Evolutionary conservation across 23 tunicate species (phyloP), one percentile per base, ranked within the genome.

Genomic region (Halocynthia aurantium): DNA sequence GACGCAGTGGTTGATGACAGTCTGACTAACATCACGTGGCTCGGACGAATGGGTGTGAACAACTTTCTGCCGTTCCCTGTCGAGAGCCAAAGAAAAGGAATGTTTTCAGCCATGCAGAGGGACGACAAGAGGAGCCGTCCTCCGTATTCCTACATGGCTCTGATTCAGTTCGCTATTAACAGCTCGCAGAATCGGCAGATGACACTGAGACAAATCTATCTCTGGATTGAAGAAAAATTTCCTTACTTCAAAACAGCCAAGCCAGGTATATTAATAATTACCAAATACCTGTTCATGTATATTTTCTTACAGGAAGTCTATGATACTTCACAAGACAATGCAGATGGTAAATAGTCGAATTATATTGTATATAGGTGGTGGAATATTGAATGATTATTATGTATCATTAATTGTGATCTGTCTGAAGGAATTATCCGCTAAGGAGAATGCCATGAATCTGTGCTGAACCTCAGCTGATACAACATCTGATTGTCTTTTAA

Each of bases 71-170:
- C 96, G 8, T 81, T 84, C 7, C 85, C 84, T 12, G 55, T 87
- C 44, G 86, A 87, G 69, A 70, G 73, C 44, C 83, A 87, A 52
- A 76, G 83, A 76, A 57, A 17, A 4, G 60, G 17, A 66, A 15
- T 63, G 8, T 12, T 66, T 40, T 78, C 31, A 5, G 31, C 52
- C 58, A 51, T 71, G 49, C 31, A 81, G 83, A 67, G 75, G 62
- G 50, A 70, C 15, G 69, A 78, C 6, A 69, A 76, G 21, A 22
- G 62, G 9, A 81, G 96, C 0, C 71, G 96, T 40, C 96, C 96
- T 5, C 96, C 96, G 6, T 89, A 89, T 75, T 89, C 96, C 6
- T 89, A 89, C 85, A 89, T 84, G 89, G 96, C 88, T n/a, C 72
- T 89, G 51, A 89, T 89, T 12, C 96, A 89, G 62, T 89, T 89